Base-by-base conservation (phyloP, 1,140 invertebrate genomes). In the Calephelis virginiensis region DNA sequence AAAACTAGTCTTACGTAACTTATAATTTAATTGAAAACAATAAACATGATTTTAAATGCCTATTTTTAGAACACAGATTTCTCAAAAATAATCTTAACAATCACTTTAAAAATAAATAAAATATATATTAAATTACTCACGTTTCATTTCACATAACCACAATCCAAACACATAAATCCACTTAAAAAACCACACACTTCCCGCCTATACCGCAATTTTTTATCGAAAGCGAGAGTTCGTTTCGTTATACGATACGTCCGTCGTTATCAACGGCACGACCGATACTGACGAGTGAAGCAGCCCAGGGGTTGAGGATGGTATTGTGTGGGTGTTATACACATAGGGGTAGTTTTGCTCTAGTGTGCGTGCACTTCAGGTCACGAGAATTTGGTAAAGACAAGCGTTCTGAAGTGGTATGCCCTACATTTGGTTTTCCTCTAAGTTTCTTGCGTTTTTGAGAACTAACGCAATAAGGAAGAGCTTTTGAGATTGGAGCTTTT, bases 361-460 rank as follows among this genome's bases (percentile, higher is more conserved):
- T 75, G 73, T 72, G 67, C 43, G 71, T 62, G 68, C 72, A 70
- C 72, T 76, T 69, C 73, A 77, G 76, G 73, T 75, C 76, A 77
- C 76, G 71, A 75, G 76, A 73, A 75, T 77, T 77, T 71, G 76
- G 73, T 77, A 70, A 43, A 77, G 73, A 77, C 71, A 73, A 70
- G 74, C 71, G 67, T 64, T 68, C 69, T 73, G 72, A 70, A 72
- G 72, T 70, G 69, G 63, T 66, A 66, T 74, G 72, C 70, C 68
- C 70, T 76, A 76, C 67, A 71, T 71, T 67, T 61, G 64, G 60
- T 68, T 56, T 53, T 68, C 46, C 69, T 65, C 67, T 64, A 68
- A 64, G 66, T 62, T 70, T 66, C 63, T 28, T 11, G 28, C 7
- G 50, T 53, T 56, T 56, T 56, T 56, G 17, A 56, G 50, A 56